These are phyloP conservation scores for Eupithecia inturbata DNA, from an alignment of 2,888 invertebrate genomes.

Conservation along the genomic window DNA sequence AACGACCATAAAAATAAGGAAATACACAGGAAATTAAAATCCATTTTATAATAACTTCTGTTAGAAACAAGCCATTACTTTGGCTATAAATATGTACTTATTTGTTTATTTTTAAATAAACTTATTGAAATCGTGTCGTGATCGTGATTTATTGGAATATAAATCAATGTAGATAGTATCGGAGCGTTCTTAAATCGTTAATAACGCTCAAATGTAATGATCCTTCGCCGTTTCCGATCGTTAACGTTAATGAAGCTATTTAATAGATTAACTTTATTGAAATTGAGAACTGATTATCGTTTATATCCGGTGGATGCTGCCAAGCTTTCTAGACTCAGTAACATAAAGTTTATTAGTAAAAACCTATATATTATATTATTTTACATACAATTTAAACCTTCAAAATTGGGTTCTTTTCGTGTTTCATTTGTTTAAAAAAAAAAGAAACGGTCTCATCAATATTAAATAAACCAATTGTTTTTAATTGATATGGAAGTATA, in stretches of 20 bases:
- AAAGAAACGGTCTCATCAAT: no score
- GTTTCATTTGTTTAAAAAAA: no score
- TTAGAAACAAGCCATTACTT: constrained; percentile 3
- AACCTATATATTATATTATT: no score
- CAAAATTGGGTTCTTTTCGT: no score
- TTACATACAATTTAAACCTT: no score
- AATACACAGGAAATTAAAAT: constrained; percentile 11
- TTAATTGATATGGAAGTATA: no score
- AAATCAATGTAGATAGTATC: constrained; percentile 38
- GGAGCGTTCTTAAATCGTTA: constrained; percentile 36
- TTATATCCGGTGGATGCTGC: constrained; percentile 3
- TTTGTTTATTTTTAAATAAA: constrained; percentile 18
- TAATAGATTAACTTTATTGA: constrained; percentile 26
- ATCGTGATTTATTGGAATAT: constrained; percentile 25
- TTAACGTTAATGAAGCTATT: constrained; percentile 35
- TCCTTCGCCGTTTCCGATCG: constrained; percentile 45
- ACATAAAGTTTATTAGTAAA: neutral
- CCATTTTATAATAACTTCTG: constrained; percentile 17
- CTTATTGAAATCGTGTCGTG: constrained; percentile 17
- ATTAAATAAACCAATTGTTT: no score
- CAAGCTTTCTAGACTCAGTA: neutral
- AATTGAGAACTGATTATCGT: constrained; percentile 14
- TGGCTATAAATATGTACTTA: constrained; percentile 12
- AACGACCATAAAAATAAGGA: constrained; percentile 18
- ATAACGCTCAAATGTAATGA: constrained; percentile 39